phyloP scores from a whole-genome alignment of 37 sponge, comb jelly and placozoan genomes.

The Crambe crambe region DNA sequence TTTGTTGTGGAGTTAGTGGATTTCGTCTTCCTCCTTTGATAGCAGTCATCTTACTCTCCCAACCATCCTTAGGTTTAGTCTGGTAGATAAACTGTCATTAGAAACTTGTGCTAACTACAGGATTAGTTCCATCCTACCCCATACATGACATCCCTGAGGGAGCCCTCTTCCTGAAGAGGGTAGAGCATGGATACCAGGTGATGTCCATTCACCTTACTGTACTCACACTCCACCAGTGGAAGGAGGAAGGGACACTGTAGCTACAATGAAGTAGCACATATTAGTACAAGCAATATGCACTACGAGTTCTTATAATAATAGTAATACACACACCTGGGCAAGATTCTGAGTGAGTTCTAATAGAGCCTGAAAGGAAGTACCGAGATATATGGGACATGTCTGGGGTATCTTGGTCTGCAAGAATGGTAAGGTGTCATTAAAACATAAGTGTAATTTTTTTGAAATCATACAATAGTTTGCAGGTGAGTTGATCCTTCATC shows the following conservation, averaged over 20 bases:
- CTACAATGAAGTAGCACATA: too few species aligned
- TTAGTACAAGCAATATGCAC: too few species aligned
- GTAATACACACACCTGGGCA: too few species aligned
- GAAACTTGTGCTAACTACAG: too few species aligned
- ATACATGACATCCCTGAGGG: neutral
- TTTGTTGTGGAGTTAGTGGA: neutral
- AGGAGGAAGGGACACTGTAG: neutral
- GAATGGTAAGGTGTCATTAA: neutral
- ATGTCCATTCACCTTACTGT: neutral
- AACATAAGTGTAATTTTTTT: neutral
- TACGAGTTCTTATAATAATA: too few species aligned
- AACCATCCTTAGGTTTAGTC: neutral
- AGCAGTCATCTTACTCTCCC: neutral
- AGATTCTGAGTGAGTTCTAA: too few species aligned
- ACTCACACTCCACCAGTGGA: neutral
- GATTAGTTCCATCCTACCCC: neutral
- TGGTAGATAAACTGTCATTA: too few species aligned
- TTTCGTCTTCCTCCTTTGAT: neutral
- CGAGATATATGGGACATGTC: neutral
- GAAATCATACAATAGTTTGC: neutral
- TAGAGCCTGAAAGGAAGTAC: too few species aligned
- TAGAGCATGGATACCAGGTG: neutral
- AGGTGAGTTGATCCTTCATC: neutral
- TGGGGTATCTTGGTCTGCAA: neutral
- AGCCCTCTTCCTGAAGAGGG: neutral